Percentiles rank a stretch among this genome's conserved stretches.
These are phyloP conservation scores for Bombus huntii DNA, from an alignment of 1,140 invertebrate species.

Conservation along the genomic window DNA sequence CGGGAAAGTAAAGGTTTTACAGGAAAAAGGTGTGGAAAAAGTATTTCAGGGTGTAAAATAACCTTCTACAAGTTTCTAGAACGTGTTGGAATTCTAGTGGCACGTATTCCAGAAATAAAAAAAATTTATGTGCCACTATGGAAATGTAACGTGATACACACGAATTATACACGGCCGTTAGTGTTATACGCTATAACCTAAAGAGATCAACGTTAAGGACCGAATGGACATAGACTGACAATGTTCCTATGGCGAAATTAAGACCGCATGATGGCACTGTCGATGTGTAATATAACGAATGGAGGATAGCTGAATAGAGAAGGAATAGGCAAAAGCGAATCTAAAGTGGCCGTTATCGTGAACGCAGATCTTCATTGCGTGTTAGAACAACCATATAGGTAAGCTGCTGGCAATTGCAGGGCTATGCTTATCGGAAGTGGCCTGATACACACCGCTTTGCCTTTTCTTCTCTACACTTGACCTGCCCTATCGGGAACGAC, in stretches of 20 bases:
- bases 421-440: slow-evolving; percentile 49
- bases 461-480: slow-evolving; percentile 54
- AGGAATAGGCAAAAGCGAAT: slow-evolving; percentile 54
- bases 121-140: not conserved
- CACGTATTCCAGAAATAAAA: not conserved
- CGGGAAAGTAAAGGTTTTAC: too few species aligned
- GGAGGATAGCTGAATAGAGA: slow-evolving; percentile 32
- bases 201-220: not conserved
- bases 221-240: not conserved
- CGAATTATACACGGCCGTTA: not conserved
- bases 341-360: slow-evolving; percentile 55
- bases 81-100: not conserved
- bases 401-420: slow-evolving; percentile 41
- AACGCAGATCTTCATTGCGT: slow-evolving; percentile 64
- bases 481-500: not conserved
- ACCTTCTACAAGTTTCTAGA: not conserved
- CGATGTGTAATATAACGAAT: slow-evolving; percentile 30
- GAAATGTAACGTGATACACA: not conserved
- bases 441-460: slow-evolving; percentile 52
- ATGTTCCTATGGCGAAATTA: not conserved
- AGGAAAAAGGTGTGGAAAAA: not conserved
- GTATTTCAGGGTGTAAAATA: not conserved
- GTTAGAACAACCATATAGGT: slow-evolving; percentile 45
- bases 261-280: slow-evolving; percentile 4
- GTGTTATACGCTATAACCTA: not conserved